These are phyloP conservation scores for Pedicia rivosa DNA, from an alignment of 2,888 invertebrate genomes.

Conservation along the genomic window DNA sequence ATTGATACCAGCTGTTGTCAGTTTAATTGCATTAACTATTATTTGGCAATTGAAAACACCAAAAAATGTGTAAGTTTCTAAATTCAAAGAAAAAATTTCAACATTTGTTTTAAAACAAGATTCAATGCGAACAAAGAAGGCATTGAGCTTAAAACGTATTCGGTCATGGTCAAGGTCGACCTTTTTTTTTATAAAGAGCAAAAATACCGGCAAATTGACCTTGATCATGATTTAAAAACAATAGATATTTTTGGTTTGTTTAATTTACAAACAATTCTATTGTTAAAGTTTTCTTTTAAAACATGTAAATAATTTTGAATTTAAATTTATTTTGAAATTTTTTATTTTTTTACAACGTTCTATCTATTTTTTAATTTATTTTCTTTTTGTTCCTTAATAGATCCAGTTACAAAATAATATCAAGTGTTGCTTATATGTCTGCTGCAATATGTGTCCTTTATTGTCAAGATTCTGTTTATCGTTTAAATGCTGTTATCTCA, in stretches of 20 bases:
- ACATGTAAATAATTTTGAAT: neutral
- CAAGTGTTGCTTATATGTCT: slow-evolving; percentile 32
- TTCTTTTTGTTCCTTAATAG: slow-evolving; percentile 11
- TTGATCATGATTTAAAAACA: no score
- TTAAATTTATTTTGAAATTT: slow-evolving; percentile 2
- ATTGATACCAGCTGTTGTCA: slow-evolving; percentile 37
- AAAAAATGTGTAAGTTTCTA: slow-evolving; percentile 40
- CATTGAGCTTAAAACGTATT: no score
- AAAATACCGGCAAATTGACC: no score
- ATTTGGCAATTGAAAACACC: slow-evolving; percentile 55
- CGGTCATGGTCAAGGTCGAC: no score
- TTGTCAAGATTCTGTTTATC: slow-evolving; percentile 41
- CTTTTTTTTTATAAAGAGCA: no score
- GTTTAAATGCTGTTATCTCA: slow-evolving; percentile 42
- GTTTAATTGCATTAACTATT: slow-evolving; percentile 40
- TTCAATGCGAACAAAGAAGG: no score
- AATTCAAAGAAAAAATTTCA: no score
- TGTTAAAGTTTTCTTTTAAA: neutral
- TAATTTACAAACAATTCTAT: no score
- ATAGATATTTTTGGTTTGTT: no score
- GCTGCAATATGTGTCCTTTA: slow-evolving; percentile 39
- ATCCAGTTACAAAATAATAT: slow-evolving; percentile 14
- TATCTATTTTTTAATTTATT: no score
- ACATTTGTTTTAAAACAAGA: no score
- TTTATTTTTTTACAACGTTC: neutral